Evolutionary conservation across 2,888 invertebrate genomes (phyloP), one percentile per base, ranked within the genome.

Genomic region (Drosophila trichaetosa): DNA sequence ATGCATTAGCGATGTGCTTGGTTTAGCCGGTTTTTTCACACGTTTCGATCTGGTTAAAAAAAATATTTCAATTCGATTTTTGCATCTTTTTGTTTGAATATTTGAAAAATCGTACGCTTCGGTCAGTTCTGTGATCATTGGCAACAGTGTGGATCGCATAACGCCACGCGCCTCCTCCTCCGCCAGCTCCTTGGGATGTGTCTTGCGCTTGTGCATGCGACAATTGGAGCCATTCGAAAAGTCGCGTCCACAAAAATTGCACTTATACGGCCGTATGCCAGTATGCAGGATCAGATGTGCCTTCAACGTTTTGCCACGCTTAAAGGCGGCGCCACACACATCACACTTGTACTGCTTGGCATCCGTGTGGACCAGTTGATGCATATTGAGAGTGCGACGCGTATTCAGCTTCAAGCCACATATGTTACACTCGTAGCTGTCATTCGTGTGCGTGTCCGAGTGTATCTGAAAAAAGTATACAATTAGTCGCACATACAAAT

Each of bases 371-470:
- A 93, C 92, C 24, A 92, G 75, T 70, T 94, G 92, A 76, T 94
- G 94, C 92, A 93, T 94, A 54, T 93, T 90, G 4, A 94, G 89
- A 0, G 94, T 94, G n/a, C 94, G 90, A 6, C 93, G 91, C 3
- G 94, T 94, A 57, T 94, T 94, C 2, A 94, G 84, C 65, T 92
- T 82, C 7, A 91, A 34, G 2, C 93, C 93, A 72, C 94, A 94
- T 34, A 93, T 90, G 1, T 91, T 90, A 73, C 94, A 94, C 48
- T 92, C 90, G 65, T 94, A 94, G 13, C 89, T 90, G 0, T 92
- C 92, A 49, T 91, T 91, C 3, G 90, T 91, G 76, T 94, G 94
- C 7, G 91, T 94, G 67, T 94, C 94, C 33, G 93, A 91, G 73
- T 94, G 94, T 8, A 93, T 92, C 89, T 92, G 58, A 0, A 75